Evolutionary conservation across 2,888 invertebrate genomes (phyloP), one percentile per base, ranked within the genome.

Genomic region (Xestia ashworthii): DNA sequence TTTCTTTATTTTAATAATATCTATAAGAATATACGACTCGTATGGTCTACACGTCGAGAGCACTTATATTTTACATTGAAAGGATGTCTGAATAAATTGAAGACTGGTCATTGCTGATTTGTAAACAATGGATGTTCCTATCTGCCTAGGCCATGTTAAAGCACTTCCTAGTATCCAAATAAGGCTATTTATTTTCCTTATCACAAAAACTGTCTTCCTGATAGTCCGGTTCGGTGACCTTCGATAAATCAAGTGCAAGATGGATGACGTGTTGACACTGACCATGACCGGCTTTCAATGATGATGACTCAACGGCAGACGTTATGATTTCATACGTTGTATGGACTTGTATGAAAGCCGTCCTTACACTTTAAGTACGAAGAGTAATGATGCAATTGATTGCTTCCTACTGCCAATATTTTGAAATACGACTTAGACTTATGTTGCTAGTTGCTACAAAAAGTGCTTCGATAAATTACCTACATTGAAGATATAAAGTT

Each of bases 211-310:
- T 75, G 60, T 58, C 81, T 88, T 84, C 83, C 81, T 80, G 82
- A 77, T 71, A 78, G 41, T 76, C 60, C 64, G 66, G 44, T 78
- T 55, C 6, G 44, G 44, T 44, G 38, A 84, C 86, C 81, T 86
- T 83, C 78, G 55, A 81, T 80, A 76, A 79, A 80, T 83, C 78
- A 88, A 82, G 82, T 88, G 64, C 80, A 84, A 78, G 72, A 78
- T 67, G 22, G 79, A 72, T 81, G 85, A 84, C 83, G 82, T 78
- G 82, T 82, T 78, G 84, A 76, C 80, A 87, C 62, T 88, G 89
- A 85, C 90, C 90, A 44, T 91, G 91, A 90, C 89, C 89, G 80
- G 75, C 73, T 85, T 82, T 76, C 81, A 69, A 83, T 73, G 58
- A 50, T 71, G 79, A 85, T 90, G 90, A 90, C 73, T 83, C 84